Percentiles rank a stretch among this genome's conserved stretches.
These are phyloP conservation scores for Nymphalis io DNA, from an alignment of 1,140 invertebrate species.

Conservation along the genomic window DNA sequence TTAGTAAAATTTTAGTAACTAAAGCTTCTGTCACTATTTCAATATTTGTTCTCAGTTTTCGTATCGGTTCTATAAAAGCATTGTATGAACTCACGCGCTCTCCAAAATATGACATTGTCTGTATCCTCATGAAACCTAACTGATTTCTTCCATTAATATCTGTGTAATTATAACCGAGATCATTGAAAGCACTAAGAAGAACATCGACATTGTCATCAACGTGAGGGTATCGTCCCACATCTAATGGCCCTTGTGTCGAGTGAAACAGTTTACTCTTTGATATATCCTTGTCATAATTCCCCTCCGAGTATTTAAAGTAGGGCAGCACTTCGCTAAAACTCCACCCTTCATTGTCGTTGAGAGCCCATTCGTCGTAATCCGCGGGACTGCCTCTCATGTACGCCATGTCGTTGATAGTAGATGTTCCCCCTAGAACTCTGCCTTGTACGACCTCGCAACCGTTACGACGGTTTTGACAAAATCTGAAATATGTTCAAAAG, in stretches of 20 bases:
- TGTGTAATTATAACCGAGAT: slow-evolving; percentile 72
- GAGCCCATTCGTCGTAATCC: slow-evolving; percentile 87
- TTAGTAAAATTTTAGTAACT: slow-evolving; percentile 78
- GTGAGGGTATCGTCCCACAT: slow-evolving; percentile 68
- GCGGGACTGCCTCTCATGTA: slow-evolving; percentile 87
- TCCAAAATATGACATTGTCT: slow-evolving; percentile 73
- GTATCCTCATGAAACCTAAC: slow-evolving; percentile 78
- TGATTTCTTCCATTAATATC: slow-evolving; percentile 78
- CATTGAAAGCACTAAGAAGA: slow-evolving; percentile 75
- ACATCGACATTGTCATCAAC: slow-evolving; percentile 72
- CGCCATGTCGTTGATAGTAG: slow-evolving; percentile 91
- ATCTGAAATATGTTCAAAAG: slow-evolving; percentile 48
- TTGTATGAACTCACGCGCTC: slow-evolving; percentile 75
- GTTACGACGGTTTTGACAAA: slow-evolving; percentile 61
- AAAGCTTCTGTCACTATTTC: slow-evolving; percentile 83
- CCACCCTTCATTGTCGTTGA: slow-evolving; percentile 82
- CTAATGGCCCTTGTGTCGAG: slow-evolving; percentile 70
- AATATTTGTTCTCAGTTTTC: slow-evolving; percentile 83
- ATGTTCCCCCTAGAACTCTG: slow-evolving; percentile 88
- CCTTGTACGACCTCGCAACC: slow-evolving; percentile 80
- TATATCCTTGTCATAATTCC: slow-evolving; percentile 74
- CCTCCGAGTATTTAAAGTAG: slow-evolving; percentile 83
- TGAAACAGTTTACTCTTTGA: slow-evolving; percentile 70
- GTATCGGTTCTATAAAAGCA: slow-evolving; percentile 67
- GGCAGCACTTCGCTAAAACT: slow-evolving; percentile 86